Evolutionary conservation across 2,797 vertebrate species (phyloP).

Genomic region (Pipistrellus kuhlii): DNA sequence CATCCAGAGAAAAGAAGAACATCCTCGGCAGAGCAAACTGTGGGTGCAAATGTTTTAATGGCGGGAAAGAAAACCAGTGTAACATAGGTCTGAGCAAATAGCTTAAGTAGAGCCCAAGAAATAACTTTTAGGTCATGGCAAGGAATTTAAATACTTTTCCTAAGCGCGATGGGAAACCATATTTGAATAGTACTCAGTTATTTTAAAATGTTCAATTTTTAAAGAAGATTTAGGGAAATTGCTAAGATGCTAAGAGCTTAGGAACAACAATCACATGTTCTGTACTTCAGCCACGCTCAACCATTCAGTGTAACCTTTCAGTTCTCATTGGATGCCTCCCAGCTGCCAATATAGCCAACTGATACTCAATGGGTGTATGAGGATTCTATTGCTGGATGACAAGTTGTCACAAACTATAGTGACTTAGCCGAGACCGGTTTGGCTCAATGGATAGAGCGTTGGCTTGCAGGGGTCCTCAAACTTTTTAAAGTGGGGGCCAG

Average conservation of each 20-base stretch:
- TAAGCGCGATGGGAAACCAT: not conserved
- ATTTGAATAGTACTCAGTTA: not conserved
- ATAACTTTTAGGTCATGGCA: not conserved
- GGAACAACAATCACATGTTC: not conserved
- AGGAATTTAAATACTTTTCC: not conserved
- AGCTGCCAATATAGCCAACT: not conserved
- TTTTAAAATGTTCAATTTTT: not conserved
- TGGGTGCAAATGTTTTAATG: not conserved
- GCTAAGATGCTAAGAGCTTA: not conserved
- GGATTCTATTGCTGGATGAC: not conserved
- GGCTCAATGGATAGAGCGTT: no score
- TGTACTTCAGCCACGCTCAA: not conserved
- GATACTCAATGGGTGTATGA: not conserved
- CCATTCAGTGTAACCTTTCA: not conserved
- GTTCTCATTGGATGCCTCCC: not conserved
- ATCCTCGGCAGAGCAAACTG: not conserved
- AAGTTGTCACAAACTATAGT: not conserved
- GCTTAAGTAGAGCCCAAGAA: not conserved
- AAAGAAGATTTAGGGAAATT: not conserved
- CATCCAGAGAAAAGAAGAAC: not conserved
- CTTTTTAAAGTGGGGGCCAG: no score
- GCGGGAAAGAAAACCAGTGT: not conserved
- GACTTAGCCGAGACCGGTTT: no score
- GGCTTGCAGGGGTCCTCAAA: no score
- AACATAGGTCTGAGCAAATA: not conserved